Conservation (phyloP, 2,797 vertebrate species). For the Cephalopachus bancanus region DNA sequence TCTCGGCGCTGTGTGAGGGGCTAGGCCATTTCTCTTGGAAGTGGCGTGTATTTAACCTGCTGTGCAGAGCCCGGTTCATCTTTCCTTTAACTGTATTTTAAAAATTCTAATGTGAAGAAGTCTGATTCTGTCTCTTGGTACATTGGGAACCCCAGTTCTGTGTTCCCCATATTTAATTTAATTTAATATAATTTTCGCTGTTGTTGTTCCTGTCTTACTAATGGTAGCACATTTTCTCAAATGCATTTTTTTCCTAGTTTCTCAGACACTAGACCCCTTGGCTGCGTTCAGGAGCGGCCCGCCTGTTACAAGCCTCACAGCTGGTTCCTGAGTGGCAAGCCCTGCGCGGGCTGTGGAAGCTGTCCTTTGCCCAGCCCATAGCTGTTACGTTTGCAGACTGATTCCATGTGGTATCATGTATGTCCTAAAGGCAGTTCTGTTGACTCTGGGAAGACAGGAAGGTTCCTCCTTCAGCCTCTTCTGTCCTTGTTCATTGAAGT, state of each 20-base stretch:
- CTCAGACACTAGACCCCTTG: background rate
- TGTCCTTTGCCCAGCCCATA: background rate
- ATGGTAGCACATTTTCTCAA: constrained; percentile 43
- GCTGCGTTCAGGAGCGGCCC: background rate
- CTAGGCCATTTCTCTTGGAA: constrained; percentile 46
- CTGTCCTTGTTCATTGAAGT: constrained; percentile 62
- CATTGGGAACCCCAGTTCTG: constrained; percentile 69
- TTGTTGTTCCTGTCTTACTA: constrained; percentile 59
- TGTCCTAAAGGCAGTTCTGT: accelerated
- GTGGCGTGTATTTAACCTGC: constrained; percentile 73
- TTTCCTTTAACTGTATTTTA: constrained; percentile 70
- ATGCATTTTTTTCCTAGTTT: background rate
- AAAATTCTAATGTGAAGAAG: constrained; percentile 82
- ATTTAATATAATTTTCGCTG: constrained; percentile 22
- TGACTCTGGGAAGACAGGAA: background rate
- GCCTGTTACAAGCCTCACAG: background rate
- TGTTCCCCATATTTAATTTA: constrained; percentile 45
- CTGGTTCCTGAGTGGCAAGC: background rate
- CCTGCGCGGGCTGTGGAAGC: background rate
- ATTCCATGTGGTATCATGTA: background rate
- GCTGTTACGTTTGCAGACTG: background rate
- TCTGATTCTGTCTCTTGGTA: constrained; percentile 66
- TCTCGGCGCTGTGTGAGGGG: background rate
- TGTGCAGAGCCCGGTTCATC: constrained; percentile 65
- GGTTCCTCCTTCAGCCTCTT: background rate